These are phyloP conservation scores for Rhinichthys osculus DNA, from an alignment of 2,797 vertebrate genomes.

Conservation along the genomic window DNA sequence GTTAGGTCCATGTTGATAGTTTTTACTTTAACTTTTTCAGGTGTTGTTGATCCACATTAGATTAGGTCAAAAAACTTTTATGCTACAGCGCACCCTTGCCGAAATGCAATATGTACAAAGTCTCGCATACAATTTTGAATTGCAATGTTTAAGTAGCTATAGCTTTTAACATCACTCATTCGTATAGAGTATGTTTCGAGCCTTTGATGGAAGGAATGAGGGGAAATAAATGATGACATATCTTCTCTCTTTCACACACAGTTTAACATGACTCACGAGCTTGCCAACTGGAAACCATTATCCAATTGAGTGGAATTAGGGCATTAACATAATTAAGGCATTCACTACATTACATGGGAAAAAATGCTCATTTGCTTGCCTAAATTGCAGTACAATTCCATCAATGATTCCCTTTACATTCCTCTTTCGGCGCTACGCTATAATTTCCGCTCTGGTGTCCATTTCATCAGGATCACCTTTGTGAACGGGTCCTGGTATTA, in stretches of 20 bases:
- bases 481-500: constrained; percentile 41
- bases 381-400: constrained; percentile 72
- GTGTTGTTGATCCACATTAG: not conserved
- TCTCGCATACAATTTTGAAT: not conserved
- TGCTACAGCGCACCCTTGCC: not conserved
- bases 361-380: constrained; percentile 68
- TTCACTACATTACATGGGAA: constrained; percentile 57
- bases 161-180: not conserved
- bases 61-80: not conserved
- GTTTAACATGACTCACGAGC: constrained; percentile 55
- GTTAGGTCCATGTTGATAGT: not conserved
- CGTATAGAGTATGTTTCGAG: not conserved
- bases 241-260: constrained; percentile 50
- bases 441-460: constrained; percentile 76
- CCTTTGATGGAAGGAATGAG: constrained; percentile 20
- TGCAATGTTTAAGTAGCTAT: not conserved
- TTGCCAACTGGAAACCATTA: constrained; percentile 67
- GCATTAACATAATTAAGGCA: constrained; percentile 68
- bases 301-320: constrained; percentile 64
- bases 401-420: constrained; percentile 68
- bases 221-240: constrained; percentile 33
- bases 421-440: constrained; percentile 54
- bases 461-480: constrained; percentile 76
- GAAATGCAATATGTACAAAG: not conserved
- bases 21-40: not conserved